phyloP scores from a whole-genome alignment of 53 echinoderm and acorn worm genomes.

The Echinarachnius parma region DNA sequence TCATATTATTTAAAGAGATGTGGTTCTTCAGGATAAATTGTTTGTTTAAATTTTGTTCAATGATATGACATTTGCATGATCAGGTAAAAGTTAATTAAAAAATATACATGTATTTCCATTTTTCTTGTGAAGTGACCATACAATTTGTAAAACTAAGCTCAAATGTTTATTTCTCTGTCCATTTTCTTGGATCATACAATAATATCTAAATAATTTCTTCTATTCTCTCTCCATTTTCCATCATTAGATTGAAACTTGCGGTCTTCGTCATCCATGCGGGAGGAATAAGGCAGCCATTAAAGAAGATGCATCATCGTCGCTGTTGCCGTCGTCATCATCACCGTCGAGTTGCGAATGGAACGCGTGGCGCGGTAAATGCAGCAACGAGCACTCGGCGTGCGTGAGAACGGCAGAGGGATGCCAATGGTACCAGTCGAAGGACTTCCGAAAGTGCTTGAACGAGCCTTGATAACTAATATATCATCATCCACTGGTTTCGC shows the following conservation, averaged over 20 bases:
- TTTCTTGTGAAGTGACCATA: no score
- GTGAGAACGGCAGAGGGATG: constrained; percentile 34
- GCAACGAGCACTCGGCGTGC: constrained; percentile 71
- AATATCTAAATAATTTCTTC: not conserved
- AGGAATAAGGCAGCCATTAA: constrained; percentile 47
- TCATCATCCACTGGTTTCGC: no score
- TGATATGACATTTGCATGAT: no score
- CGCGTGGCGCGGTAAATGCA: constrained; percentile 65
- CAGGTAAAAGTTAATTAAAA: no score
- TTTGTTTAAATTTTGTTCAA: no score
- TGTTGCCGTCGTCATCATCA: not conserved
- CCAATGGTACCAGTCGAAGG: constrained; percentile 58
- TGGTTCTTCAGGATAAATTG: no score
- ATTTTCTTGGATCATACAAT: no score
- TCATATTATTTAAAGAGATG: no score
- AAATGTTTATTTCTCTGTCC: no score
- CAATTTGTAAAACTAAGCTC: no score
- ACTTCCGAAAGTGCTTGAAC: constrained; percentile 46
- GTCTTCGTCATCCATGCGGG: constrained; percentile 56
- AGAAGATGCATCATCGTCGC: constrained; percentile 23
- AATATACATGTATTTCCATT: no score
- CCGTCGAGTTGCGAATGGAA: constrained; percentile 62
- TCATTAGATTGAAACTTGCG: constrained; percentile 82
- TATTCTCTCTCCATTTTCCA: not conserved
- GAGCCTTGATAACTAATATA: not conserved